phyloP scores from a whole-genome alignment of 1,140 invertebrate genomes.

The Zaprionus capensis region DNA sequence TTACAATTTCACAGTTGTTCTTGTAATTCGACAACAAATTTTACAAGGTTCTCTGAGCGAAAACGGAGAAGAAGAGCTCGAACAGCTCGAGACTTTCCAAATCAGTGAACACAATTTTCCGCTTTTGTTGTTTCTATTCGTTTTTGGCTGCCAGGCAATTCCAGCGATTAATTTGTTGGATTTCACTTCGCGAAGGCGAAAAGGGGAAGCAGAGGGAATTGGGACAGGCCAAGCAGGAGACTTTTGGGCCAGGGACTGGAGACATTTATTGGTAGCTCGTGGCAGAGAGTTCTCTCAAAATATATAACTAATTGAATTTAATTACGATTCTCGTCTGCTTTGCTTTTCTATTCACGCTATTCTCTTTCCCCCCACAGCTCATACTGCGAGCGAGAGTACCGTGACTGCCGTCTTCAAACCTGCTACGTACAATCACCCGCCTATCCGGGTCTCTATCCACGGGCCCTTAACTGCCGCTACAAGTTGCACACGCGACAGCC shows the following conservation, averaged over 20 bases:
- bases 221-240: neutral
- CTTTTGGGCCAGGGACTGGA: slow-evolving; percentile 10
- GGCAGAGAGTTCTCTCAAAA: slow-evolving; percentile 24
- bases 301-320: slow-evolving; percentile 70
- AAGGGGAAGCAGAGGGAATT: neutral
- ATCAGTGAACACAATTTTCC: slow-evolving; percentile 82
- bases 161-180: slow-evolving; percentile 58
- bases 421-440: slow-evolving; percentile 97
- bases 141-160: slow-evolving; percentile 47
- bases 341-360: neutral
- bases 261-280: slow-evolving; percentile 56
- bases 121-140: slow-evolving; percentile 65
- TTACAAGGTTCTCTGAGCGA: slow-evolving; percentile 48
- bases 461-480: slow-evolving; percentile 95
- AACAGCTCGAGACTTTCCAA: slow-evolving; percentile 63
- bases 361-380: slow-evolving; percentile 86
- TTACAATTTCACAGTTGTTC: slow-evolving; percentile 51
- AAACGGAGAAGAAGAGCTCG: neutral
- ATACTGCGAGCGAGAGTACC: slow-evolving; percentile 94
- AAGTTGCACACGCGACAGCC: slow-evolving; percentile 93
- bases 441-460: slow-evolving; percentile 95
- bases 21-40: slow-evolving; percentile 69
- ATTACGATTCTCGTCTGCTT: slow-evolving; percentile 62
- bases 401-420: slow-evolving; percentile 93
- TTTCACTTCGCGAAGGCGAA: slow-evolving; percentile 25